Evolutionary conservation across 2,888 invertebrate genomes (phyloP), one percentile per base, ranked within the genome.

Genomic region (Sphaerophoria taeniata): DNA sequence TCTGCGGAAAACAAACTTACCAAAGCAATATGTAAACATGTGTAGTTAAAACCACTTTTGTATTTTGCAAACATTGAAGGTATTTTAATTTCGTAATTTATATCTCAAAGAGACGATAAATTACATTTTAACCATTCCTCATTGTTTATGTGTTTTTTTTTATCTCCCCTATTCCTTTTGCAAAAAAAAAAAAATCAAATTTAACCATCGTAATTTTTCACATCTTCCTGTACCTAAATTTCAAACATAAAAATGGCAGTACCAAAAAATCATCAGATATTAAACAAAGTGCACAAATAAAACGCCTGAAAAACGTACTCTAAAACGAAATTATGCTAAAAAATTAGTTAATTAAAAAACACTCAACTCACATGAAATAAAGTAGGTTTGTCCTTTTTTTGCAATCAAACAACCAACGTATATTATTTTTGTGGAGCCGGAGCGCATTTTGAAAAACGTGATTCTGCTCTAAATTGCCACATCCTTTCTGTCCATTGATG

Each of bases 311-410:
- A 49, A 63, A 39, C 36, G 58, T 65, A 49, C 36, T 34, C 16
- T 65, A 24, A 65, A 65, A 65, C 49, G 49, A 65, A 49, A 49
- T 65, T n/a, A 47, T 65, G 16, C 65, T 65, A 7, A 70, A 76
- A 69, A 76, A 65, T 73, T 60, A 69, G 79, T 79, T 79, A 79
- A 79, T 79, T 79, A 79, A 79, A 79, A 73, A 73, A 55, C 69
- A 69, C 79, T 79, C 73, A 61, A 55, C 73, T 55, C 65, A 51
- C 65, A 65, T 71, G 43, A 51, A 53, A 71, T 49, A 12, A 6
- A 5, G 0, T 12, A 6, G 5, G 4, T 33, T 58, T 51, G 49
- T 49, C n/a, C 47, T 58, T 36, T 60, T 45, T 55, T n/a, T 4
- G n/a, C 34, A 65, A 34, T 36, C 53, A 24, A 45, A 5, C 4